phyloP scores from a whole-genome alignment of 1,140 invertebrate genomes.

The Carcinoscorpius rotundicauda region DNA sequence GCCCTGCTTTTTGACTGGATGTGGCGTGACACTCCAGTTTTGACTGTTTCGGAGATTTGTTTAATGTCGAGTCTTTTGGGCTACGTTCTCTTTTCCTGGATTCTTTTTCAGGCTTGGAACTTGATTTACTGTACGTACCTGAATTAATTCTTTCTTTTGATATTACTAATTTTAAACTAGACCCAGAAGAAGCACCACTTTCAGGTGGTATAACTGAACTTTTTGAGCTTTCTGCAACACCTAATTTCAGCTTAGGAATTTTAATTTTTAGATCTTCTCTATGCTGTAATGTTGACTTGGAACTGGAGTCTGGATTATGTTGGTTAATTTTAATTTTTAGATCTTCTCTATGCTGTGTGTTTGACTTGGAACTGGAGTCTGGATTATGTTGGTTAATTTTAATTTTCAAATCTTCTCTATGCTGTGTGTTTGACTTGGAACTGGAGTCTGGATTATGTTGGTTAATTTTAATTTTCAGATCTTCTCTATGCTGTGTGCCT shows the following conservation, averaged over 20 bases:
- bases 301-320: too few relatives aligned
- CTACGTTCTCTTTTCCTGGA: not conserved
- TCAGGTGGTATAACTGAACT: slow-evolving; percentile 2
- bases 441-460: too few relatives aligned
- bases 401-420: not conserved
- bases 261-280: slow-evolving; percentile 1
- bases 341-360: too few relatives aligned
- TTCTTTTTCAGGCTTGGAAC: slow-evolving; percentile 1
- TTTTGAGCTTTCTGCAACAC: not conserved
- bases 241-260: not conserved
- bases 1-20: not conserved
- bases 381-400: not conserved
- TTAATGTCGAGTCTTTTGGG: not conserved
- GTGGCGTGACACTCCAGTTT: not conserved
- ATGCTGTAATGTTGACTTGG: not conserved
- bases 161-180: not conserved
- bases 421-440: not conserved
- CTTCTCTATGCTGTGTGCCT: too few relatives aligned
- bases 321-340: too few relatives aligned
- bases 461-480: too few relatives aligned
- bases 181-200: not conserved
- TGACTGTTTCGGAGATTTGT: not conserved
- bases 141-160: not conserved
- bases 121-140: not conserved
- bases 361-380: too few relatives aligned